A percentile compares a stretch with the other conserved stretches of the same genome.
Evolutionary conservation across 2,888 invertebrate genomes (phyloP).

Genomic region (Brenthis hecate): DNA sequence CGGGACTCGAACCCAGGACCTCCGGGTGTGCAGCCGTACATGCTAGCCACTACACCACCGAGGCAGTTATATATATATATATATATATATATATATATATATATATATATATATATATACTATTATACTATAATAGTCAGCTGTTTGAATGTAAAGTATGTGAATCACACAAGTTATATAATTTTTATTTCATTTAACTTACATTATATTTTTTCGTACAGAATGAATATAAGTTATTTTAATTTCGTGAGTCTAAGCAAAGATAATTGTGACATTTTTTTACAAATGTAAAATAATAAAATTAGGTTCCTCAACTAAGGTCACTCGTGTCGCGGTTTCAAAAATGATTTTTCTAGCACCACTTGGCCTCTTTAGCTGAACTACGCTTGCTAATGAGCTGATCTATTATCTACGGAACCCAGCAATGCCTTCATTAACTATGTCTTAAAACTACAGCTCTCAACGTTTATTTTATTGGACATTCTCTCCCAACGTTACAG

Average conservation of each 20-base stretch:
- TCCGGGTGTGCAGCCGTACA: too few relatives aligned
- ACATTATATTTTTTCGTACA: too few relatives aligned
- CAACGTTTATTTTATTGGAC: conserved; percentile 22
- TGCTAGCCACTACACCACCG: too few relatives aligned
- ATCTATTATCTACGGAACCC: conserved; percentile 35
- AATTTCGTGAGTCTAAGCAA: neutral
- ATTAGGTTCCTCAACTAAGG: conserved; percentile 22
- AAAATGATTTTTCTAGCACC: conserved; percentile 35
- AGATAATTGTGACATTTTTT: conserved; percentile 3
- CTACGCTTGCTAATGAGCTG: conserved; percentile 42
- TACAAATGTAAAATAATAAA: conserved; percentile 23
- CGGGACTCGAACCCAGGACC: too few relatives aligned
- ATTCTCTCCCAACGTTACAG: conserved; percentile 35
- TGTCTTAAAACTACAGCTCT: conserved; percentile 31
- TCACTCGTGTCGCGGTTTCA: conserved; percentile 30
- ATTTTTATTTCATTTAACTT: too few relatives aligned
- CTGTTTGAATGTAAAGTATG: too few relatives aligned
- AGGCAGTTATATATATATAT: too few relatives aligned
- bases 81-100: too few relatives aligned
- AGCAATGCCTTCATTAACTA: conserved; percentile 32
- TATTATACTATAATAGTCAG: too few relatives aligned
- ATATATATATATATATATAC: too few relatives aligned
- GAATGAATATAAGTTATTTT: too few relatives aligned
- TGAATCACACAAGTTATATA: too few relatives aligned
- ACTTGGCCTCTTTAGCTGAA: conserved; percentile 37